Conservation (phyloP, 2,113 vertebrate genomes). For the Pelecanus crispus region DNA sequence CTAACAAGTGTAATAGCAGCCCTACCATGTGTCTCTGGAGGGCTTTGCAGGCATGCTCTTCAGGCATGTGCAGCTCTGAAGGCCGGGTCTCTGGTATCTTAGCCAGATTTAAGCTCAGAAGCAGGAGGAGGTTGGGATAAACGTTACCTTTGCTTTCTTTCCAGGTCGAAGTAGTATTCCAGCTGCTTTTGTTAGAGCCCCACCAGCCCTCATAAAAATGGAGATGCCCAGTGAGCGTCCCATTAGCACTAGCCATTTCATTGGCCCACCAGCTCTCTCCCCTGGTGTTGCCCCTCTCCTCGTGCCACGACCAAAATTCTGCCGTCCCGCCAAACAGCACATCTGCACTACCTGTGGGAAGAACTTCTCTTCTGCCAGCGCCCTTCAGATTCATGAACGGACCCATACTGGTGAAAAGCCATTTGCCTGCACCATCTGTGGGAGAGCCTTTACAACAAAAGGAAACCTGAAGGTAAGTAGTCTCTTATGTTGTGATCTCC, state of each 20-base stretch:
- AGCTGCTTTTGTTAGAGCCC: constrained; percentile 78
- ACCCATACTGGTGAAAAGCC: constrained; percentile 98
- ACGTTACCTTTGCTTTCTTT: neutral
- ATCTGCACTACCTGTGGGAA: constrained; percentile 87
- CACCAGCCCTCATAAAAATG: constrained; percentile 85
- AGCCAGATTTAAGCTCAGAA: neutral
- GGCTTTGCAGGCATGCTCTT: neutral
- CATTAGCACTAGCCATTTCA: constrained; percentile 75
- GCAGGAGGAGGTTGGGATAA: neutral
- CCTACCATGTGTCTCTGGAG: neutral
- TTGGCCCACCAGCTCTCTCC: constrained; percentile 78
- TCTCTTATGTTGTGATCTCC: neutral
- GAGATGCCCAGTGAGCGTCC: constrained; percentile 87
- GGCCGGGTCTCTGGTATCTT: neutral
- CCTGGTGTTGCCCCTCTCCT: constrained; percentile 75
- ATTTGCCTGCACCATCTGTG: constrained; percentile 91
- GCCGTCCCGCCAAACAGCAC: constrained; percentile 90
- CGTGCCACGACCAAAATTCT: constrained; percentile 70
- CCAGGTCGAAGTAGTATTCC: constrained; percentile 79
- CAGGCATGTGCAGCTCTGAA: accelerated
- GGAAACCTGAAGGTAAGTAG: constrained; percentile 91
- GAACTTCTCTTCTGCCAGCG: constrained; percentile 96
- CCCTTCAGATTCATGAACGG: constrained; percentile 95
- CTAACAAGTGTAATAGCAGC: neutral
- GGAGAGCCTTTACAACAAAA: constrained; percentile 95